Evolutionary conservation across 2,797 vertebrate species (phyloP), one percentile per base, ranked within the genome.

Genomic region (Hydrophis major): DNA sequence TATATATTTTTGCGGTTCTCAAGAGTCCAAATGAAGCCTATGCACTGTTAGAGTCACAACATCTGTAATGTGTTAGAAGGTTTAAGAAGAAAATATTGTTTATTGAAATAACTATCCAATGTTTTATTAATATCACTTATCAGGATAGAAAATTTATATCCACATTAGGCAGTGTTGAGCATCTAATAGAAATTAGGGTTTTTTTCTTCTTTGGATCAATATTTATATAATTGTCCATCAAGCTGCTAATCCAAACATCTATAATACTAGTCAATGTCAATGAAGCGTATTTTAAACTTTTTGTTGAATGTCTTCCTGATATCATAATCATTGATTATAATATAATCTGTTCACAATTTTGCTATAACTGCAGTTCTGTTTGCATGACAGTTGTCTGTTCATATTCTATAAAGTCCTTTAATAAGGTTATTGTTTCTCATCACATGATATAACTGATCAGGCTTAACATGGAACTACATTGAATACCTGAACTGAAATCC

Each of bases 161-260:
- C 87, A 94, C 94, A 94, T 96, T 50, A 94, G 94, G 93, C 90
- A 93, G 91, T 96, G 95, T 97, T 96, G 95, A 96, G 96, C 55
- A 95, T 92, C 94, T 94, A 95, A 96, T 93, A 55, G 53, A 96
- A 97, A 96, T 95, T 96, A 95, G 61, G 91, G 95, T 92, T 96
- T 96, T 96, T 90, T 96, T 96, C 95, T 96, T 90, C 96, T 97
- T 95, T 91, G 94, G 95, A 96, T 97, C 96, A 96, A 96, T 97
- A 95, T 96, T 97, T 96, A 94, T 95, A 93, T 96, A 96, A 95
- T 96, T 97, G 95, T 95, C 94, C 94, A 92, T 78, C 94, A 91
- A 66, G 92, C 95, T 95, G 83, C 42, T 95, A 87, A 78, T 59
- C 89, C 93, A 93, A 94, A 95, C 91, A 93, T 94, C 93, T 94